Percentiles rank a stretch among this genome's conserved stretches.
phyloP scores from a whole-genome alignment of 2,113 vertebrate species.

The Cynopterus brachyotis region DNA sequence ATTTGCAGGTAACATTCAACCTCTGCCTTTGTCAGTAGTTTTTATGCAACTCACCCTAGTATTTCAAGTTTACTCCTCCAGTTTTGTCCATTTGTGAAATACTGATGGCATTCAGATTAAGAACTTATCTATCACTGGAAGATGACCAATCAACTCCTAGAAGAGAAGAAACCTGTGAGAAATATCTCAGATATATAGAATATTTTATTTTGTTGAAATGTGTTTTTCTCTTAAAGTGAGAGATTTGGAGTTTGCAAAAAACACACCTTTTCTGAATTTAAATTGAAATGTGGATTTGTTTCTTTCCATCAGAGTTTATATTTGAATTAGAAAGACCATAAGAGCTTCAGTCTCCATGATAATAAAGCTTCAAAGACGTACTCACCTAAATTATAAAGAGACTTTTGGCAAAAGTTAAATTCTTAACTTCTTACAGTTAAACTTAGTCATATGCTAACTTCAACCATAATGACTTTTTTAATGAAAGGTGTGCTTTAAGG shows the following conservation, averaged over 20 bases:
- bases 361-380: constrained; percentile 41
- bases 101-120: neutral
- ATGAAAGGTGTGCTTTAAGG: neutral
- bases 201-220: neutral
- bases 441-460: neutral
- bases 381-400: neutral
- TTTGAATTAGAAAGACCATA: neutral
- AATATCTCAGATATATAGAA: neutral
- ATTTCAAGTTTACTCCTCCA: neutral
- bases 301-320: neutral
- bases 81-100: neutral
- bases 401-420: neutral
- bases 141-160: neutral
- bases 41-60: neutral
- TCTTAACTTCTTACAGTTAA: neutral
- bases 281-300: constrained; percentile 23
- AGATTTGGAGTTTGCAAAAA: constrained; percentile 8
- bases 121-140: neutral
- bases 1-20: neutral
- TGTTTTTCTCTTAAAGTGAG: neutral
- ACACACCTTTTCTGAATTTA: neutral
- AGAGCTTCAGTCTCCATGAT: neutral
- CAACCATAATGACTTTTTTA: neutral
- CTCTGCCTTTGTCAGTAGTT: neutral
- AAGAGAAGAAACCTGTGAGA: neutral